A percentile compares a stretch with the other conserved stretches of the same genome.
These are phyloP conservation scores for Sinelater perroti DNA, from an alignment of 2,888 invertebrate genomes.

Conservation along the genomic window DNA sequence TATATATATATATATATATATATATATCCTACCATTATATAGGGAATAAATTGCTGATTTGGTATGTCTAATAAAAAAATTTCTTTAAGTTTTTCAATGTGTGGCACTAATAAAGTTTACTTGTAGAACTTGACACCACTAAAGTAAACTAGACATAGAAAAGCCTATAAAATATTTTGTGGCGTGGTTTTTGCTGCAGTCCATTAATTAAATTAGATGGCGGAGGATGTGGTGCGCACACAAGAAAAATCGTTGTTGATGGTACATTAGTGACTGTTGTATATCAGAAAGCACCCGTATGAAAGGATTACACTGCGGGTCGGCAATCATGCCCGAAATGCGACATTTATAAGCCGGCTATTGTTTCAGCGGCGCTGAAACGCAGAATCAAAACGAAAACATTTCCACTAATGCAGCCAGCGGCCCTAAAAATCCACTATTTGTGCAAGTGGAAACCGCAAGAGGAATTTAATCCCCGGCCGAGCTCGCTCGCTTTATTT, in stretches of 20 bases:
- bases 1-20: too few relatives aligned
- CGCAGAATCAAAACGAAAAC: too few relatives aligned
- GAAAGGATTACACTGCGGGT: constrained; percentile 3
- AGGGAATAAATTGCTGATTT: too few relatives aligned
- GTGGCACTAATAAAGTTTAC: too few relatives aligned
- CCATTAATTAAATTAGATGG: too few relatives aligned
- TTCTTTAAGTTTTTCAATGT: too few relatives aligned
- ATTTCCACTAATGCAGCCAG: too few relatives aligned
- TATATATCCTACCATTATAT: too few relatives aligned
- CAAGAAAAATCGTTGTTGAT: constrained; percentile 19
- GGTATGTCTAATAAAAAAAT: too few relatives aligned
- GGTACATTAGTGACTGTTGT: constrained; percentile 13
- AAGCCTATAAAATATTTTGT: constrained; percentile 29
- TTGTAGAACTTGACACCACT: constrained; percentile 35
- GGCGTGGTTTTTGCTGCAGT: constrained; percentile 15
- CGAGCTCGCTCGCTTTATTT: background rate
- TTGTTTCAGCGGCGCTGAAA: too few relatives aligned
- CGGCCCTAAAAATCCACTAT: too few relatives aligned
- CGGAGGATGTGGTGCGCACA: too few relatives aligned
- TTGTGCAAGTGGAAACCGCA: background rate
- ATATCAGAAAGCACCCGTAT: constrained; percentile 10
- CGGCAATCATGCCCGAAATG: constrained; percentile 17
- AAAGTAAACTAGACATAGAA: constrained; percentile 38
- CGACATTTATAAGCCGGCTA: constrained; percentile 21
- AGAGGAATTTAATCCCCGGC: background rate